A percentile compares a stretch with the other conserved stretches of the same genome.
Evolutionary conservation across 2,113 vertebrate species (phyloP).

Genomic region (Sardina pilchardus): DNA sequence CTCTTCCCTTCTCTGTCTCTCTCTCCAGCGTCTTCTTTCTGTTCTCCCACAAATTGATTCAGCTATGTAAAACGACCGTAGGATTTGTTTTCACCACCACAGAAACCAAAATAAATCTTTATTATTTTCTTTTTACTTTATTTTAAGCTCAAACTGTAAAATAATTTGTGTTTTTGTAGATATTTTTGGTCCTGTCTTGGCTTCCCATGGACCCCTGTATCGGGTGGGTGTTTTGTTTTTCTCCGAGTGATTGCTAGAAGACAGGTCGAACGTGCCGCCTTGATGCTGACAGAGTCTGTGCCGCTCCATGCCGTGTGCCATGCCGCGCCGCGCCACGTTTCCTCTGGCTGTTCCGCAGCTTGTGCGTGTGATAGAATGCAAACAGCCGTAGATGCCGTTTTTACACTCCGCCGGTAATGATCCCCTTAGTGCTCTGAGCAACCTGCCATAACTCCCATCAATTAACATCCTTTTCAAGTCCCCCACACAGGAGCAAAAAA

Average conservation of each 20-base stretch:
- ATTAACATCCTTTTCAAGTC: conserved; percentile 71
- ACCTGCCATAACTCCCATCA: conserved; percentile 78
- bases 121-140: conserved; percentile 20
- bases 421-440: conserved; percentile 73
- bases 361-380: conserved; percentile 62
- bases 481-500: conserved; percentile 51
- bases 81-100: conserved; percentile 59
- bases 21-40: not conserved
- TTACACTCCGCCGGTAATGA: conserved; percentile 78
- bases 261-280: not conserved
- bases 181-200: conserved; percentile 18
- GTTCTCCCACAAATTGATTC: conserved; percentile 58
- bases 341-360: conserved; percentile 20
- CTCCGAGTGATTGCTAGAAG: not conserved
- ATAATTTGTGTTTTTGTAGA: conserved; percentile 1
- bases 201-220: conserved; percentile 3
- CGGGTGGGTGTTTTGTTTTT: not conserved
- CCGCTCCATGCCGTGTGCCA: too few species aligned
- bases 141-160: conserved; percentile 38
- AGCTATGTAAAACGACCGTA: conserved; percentile 61
- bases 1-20: conserved; percentile 12
- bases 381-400: conserved; percentile 77
- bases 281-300: not conserved
- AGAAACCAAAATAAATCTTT: conserved; percentile 58
- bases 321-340: not conserved